Base-by-base conservation (phyloP, 2,888 invertebrate species). In the Petrolisthes cinctipes region DNA sequence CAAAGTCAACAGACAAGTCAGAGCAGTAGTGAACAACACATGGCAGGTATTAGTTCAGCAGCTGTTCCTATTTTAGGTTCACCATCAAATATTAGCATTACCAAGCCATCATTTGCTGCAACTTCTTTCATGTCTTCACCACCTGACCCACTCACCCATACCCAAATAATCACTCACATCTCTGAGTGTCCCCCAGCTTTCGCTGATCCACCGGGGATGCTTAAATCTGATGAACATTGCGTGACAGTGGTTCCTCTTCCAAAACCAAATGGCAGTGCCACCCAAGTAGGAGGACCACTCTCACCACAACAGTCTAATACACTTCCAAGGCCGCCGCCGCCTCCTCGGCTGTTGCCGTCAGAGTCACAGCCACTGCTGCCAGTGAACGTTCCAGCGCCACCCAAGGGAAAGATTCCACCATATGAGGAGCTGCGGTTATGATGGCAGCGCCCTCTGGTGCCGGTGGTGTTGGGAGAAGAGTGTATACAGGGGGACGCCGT, bases 381-480 rank as follows among this genome's bases (percentile, higher is more conserved):
- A n/a, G 78, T 79, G 7, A 85, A 85, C 20, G 86, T 90, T n/a
- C 90, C 90, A n/a, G 85, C 85, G 4, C 90, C 90, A 6, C 90
- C 90, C n/a, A 73, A 89, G 54, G 89, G 86, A 20, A 90, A 90
- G 68, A 88, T 88, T 14, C 89, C 90, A n/a, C 83, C 84, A 20
- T 90, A 86, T 79, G 90, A 90, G 54, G 90, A 90, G 71, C 83
- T 90, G 5, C 56, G 89, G 78, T 85, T 90, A 83, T 90, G 90
- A 90, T 89, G 87, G 89, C 82, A 89, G 82, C 89, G 90, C 90
- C 90, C 90, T 90, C 90, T 90, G 87, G 90, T 89, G 79, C 87
- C 90, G 73, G 89, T 90, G 78, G 71, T 86, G 6, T 87, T 89
- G 20, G 79, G 82, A 17, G 61, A 86, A 11, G 86, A 89, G 76